A percentile compares a stretch with the other conserved stretches of the same genome.
These are phyloP conservation scores for Indri indri DNA, from an alignment of 2,113 vertebrate species.

Conservation along the genomic window DNA sequence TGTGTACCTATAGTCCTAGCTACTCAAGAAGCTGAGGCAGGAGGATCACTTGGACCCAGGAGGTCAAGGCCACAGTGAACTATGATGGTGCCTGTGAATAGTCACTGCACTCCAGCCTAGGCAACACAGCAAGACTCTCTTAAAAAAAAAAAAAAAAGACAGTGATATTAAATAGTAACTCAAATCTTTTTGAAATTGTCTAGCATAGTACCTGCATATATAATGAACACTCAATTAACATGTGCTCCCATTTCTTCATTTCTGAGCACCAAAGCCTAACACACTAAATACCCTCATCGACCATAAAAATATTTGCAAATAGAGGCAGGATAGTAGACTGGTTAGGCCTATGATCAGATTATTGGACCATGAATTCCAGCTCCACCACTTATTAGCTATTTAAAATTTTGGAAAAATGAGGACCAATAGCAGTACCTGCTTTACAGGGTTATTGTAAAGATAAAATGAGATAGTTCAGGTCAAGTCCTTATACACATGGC, in stretches of 20 bases:
- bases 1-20: not conserved
- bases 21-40: not conserved
- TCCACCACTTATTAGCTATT: not conserved
- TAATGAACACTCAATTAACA: not conserved
- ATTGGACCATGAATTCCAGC: not conserved
- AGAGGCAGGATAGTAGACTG: not conserved
- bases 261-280: not conserved
- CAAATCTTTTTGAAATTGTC: not conserved
- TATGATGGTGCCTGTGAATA: not conserved
- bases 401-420: not conserved
- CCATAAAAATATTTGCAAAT: not conserved
- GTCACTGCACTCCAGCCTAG: not conserved
- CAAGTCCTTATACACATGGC: not conserved
- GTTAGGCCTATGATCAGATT: not conserved
- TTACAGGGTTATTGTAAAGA: not conserved
- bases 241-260: not conserved
- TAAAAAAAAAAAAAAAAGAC: not conserved
- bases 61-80: not conserved
- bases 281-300: not conserved
- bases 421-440: not conserved
- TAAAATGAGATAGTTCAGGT: slow-evolving; percentile 1
- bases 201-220: not conserved
- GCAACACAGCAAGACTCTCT: not conserved
- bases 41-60: not conserved
- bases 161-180: not conserved